Evolutionary conservation across 2,888 invertebrate genomes (phyloP).

Genomic region (Tinea pellionella): DNA sequence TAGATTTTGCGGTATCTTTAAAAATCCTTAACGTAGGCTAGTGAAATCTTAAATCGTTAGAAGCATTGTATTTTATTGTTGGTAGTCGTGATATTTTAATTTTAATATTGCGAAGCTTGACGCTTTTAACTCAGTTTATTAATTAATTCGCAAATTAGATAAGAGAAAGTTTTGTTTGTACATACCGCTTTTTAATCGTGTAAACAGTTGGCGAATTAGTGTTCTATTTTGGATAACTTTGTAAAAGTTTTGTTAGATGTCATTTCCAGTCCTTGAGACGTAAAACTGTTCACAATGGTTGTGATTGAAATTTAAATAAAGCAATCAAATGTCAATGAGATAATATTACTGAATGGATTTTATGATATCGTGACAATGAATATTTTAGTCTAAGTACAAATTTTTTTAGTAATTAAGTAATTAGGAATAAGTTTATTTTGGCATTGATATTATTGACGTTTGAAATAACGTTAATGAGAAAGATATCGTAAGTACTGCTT

Average conservation of each 20-base stretch:
- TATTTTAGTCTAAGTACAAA: background rate
- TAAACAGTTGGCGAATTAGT: background rate
- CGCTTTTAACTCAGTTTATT: background rate
- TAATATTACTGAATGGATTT: background rate
- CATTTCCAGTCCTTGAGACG: background rate
- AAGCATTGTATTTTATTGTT: background rate
- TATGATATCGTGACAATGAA: background rate
- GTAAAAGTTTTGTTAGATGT: background rate
- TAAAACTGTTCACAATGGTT: constrained; percentile 8
- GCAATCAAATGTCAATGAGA: background rate
- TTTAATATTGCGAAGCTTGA: background rate
- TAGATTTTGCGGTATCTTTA: too few species aligned
- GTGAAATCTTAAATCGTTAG: background rate
- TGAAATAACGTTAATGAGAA: too few species aligned
- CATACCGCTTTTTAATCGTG: background rate
- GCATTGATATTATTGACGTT: too few species aligned
- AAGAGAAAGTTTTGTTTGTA: too few species aligned
- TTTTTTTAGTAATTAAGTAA: background rate
- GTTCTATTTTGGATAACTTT: background rate
- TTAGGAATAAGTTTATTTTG: background rate
- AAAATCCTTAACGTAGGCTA: background rate
- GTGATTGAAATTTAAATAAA: constrained; percentile 9
- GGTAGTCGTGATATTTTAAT: background rate
- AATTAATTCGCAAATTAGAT: background rate
- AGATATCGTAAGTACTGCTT: too few species aligned